These are phyloP conservation scores for Tricholauxania praeusta DNA, from an alignment of 2,888 invertebrate genomes.

Conservation along the genomic window DNA sequence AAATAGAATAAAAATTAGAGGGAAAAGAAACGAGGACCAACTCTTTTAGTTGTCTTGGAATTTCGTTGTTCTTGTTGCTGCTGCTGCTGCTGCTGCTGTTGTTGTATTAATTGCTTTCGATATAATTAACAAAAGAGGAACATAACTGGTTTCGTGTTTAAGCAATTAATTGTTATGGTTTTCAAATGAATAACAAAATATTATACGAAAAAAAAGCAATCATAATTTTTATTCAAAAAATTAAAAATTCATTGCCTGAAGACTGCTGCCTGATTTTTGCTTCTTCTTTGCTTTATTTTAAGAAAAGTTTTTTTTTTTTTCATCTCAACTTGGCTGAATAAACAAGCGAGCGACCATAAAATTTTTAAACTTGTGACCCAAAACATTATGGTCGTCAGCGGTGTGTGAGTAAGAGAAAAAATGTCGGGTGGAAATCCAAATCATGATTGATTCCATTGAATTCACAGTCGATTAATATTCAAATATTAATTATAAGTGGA, in stretches of 20 bases:
- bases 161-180: conserved; percentile 36
- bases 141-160: conserved; percentile 32
- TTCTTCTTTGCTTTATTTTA: neutral
- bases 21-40: too few relatives aligned
- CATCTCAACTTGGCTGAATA: neutral
- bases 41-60: too few relatives aligned
- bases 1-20: too few relatives aligned
- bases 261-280: conserved; percentile 19
- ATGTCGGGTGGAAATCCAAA: neutral
- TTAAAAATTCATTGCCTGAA: conserved; percentile 35
- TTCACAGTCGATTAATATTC: conserved; percentile 13
- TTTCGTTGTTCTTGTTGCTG: neutral
- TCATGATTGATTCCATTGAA: conserved; percentile 20
- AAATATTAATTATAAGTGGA: neutral
- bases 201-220: neutral
- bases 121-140: conserved; percentile 17
- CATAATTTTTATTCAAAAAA: conserved; percentile 21
- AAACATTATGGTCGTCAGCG: neutral
- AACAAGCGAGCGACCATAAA: conserved; percentile 3
- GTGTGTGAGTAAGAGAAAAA: too few relatives aligned
- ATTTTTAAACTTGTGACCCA: neutral
- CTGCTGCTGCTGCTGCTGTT: neutral
- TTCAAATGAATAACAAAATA: conserved; percentile 11
- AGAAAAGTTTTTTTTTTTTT: neutral
- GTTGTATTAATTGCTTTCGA: conserved; percentile 18